Conservation (phyloP, 1,140 invertebrate genomes). For the Acromyrmex echinatior region DNA sequence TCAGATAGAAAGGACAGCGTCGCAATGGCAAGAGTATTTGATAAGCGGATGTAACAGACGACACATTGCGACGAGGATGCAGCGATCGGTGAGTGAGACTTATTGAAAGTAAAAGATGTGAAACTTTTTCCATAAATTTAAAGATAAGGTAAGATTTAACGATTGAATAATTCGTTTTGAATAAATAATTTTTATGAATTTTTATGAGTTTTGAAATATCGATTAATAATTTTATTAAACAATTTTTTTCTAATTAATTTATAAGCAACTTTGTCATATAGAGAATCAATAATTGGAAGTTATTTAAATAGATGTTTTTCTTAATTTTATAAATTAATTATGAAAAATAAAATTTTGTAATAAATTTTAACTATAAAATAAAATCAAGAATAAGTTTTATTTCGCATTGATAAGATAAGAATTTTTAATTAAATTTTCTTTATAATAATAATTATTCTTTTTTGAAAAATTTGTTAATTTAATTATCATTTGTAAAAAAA, state of each 20-base stretch:
- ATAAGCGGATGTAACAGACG: background rate
- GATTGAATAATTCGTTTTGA: too few species aligned
- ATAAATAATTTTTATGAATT: background rate
- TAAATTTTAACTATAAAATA: too few species aligned
- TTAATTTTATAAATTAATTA: background rate
- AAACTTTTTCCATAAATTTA: background rate
- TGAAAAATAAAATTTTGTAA: background rate
- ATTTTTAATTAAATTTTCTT: background rate
- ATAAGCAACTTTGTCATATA: background rate
- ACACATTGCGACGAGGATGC: background rate
- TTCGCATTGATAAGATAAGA: background rate
- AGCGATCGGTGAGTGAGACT: background rate
- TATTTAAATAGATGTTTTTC: slow-evolving; percentile 16
- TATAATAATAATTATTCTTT: background rate
- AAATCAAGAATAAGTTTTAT: too few species aligned
- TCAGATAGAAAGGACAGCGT: background rate
- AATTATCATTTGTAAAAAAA: too few species aligned
- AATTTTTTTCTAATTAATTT: background rate
- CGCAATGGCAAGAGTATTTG: background rate
- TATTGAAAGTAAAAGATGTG: too few species aligned
- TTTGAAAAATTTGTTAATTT: too few species aligned
- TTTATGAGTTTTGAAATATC: background rate
- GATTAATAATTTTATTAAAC: background rate
- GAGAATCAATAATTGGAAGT: background rate
- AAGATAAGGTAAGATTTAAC: too few species aligned